These are phyloP conservation scores for Apodemia mormo DNA, from an alignment of 2,888 invertebrate species.

Conservation along the genomic window DNA sequence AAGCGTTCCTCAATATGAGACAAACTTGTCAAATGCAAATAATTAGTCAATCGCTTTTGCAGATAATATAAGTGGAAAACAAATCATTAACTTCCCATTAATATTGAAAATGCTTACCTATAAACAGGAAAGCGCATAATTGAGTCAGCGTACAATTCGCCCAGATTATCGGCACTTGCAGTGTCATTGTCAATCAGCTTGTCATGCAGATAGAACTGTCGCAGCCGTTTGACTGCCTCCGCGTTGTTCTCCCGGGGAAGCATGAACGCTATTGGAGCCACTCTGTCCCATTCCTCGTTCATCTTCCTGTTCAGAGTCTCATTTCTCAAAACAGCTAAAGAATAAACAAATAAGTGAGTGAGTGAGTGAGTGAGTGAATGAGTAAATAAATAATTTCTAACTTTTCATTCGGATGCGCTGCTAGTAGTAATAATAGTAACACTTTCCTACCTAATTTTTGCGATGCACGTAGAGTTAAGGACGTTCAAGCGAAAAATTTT, in stretches of 20 bases:
- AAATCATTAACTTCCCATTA: too few species aligned
- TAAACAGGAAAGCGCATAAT: conserved; percentile 40
- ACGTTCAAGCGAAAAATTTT: too few species aligned
- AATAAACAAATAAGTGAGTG: neutral
- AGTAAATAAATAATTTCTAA: too few species aligned
- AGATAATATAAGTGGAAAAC: too few species aligned
- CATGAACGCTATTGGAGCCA: conserved; percentile 85
- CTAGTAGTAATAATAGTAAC: too few species aligned
- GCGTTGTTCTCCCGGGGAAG: conserved; percentile 78
- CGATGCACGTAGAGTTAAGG: too few species aligned
- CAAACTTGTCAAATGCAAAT: too few species aligned
- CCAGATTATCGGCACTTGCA: conserved; percentile 32
- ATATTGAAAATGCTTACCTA: conserved; percentile 32
- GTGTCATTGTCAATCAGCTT: conserved; percentile 33
- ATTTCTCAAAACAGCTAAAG: conserved; percentile 49
- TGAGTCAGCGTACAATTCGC: conserved; percentile 39
- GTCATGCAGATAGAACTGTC: conserved; percentile 55
- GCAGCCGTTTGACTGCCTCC: conserved; percentile 22
- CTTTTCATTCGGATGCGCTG: too few species aligned
- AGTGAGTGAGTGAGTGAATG: too few species aligned
- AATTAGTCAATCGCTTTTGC: too few species aligned
- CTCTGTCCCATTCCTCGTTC: conserved; percentile 81
- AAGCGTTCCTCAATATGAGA: too few species aligned
- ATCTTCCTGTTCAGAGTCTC: conserved; percentile 74
- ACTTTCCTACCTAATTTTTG: too few species aligned